phyloP scores from a whole-genome alignment of 2,797 vertebrate species.

The Bradypus variegatus region DNA sequence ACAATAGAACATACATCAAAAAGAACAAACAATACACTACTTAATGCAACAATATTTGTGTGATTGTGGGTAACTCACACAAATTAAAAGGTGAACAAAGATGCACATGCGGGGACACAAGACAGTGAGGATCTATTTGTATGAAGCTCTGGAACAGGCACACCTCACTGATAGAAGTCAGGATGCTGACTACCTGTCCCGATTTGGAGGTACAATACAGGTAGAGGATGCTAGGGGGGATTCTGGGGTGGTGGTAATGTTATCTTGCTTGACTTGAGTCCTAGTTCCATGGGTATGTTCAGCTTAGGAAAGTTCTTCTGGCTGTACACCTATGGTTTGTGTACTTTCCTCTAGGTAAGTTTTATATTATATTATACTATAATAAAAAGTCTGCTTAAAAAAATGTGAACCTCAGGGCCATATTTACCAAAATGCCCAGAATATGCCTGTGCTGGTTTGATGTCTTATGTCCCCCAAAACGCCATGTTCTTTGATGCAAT shows the following conservation, averaged over 20 bases:
- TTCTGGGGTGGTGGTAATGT: neutral
- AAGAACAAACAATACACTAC: neutral
- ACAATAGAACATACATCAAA: neutral
- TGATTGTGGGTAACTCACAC: neutral
- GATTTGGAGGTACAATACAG: neutral
- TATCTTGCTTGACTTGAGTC: neutral
- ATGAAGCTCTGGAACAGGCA: neutral
- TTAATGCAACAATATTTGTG: neutral
- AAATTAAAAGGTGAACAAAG: neutral
- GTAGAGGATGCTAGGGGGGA: neutral
- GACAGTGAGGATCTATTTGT: neutral
- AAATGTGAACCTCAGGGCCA: neutral
- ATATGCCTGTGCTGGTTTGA: neutral
- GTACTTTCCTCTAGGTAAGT: neutral
- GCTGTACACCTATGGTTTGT: neutral
- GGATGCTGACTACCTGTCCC: neutral
- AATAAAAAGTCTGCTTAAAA: neutral
- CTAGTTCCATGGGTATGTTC: neutral
- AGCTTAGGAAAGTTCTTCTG: neutral
- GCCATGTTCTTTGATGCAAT: too few relatives aligned
- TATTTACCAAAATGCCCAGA: neutral
- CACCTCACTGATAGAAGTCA: neutral
- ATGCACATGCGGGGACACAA: fast-evolving
- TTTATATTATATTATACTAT: neutral
- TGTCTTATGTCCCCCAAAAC: too few relatives aligned